Evolutionary conservation across 2,113 vertebrate genomes (phyloP), one percentile per base, ranked within the genome.

Genomic region (Zosterops lateralis): DNA sequence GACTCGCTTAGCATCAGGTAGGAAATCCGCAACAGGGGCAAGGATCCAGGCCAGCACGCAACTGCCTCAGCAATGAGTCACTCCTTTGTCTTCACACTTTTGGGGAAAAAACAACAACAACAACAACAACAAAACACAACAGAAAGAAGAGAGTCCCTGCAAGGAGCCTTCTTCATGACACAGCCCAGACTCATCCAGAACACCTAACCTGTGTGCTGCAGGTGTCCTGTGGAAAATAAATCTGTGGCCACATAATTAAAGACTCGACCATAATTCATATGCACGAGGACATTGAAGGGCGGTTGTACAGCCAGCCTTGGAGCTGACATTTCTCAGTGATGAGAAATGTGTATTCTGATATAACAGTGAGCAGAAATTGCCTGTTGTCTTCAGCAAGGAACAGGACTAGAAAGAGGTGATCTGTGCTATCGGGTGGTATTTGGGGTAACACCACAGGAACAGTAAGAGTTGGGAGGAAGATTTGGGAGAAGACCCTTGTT

Each of bases 211-310:
- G n/a, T 47, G 68, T 93, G 61, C 68, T 89, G 57, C 57, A 75
- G 73, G 76, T 90, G 80, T 90, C 76, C 57, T n/a, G 8, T 90
- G 73, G 53, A 96, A 95, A 90, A 95, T 81, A 94, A 86, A 92
- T 84, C n/a, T 75, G n/a, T 4, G 18, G 57, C 51, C 89, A 28
- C 58, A 20, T 96, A 93, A 96, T 95, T 94, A 93, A 95, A 95
- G 92, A 80, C 65, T 92, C 28, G 5, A 29, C 62, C 0, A 0
- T 89, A 92, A 92, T 84, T 90, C 70, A 78, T 89, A 92, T 81
- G 65, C 73, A 74, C 12, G 26, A 93, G 88, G 88, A 94, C 85
- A 5, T 12, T 84, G 92, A 94, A 95, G 85, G 95, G 90, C 75
- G 73, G 51, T 24, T 83, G 64, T 61, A 47, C 47, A 73, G 78